Evolutionary conservation across 2,797 vertebrate genomes (phyloP).

Genomic region (Apogon talboti): DNA sequence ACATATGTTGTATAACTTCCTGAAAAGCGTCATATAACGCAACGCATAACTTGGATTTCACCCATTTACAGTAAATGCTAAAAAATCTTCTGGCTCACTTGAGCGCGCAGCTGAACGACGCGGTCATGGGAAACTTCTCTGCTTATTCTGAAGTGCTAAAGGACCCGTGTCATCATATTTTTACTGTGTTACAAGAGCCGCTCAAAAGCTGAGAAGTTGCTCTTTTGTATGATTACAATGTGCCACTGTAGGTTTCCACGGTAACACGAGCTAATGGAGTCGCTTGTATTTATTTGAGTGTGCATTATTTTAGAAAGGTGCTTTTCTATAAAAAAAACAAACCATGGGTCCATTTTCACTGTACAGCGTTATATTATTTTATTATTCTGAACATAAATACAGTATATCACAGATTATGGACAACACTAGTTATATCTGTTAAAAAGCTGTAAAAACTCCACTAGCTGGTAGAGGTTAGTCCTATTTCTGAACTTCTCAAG

Average conservation of each 20-base stretch:
- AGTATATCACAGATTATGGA: conserved; percentile 20
- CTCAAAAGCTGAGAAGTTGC: conserved; percentile 58
- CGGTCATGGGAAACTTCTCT: conserved; percentile 28
- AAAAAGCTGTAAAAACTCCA: conserved; percentile 22
- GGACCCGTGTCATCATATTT: conserved; percentile 55
- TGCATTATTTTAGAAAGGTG: conserved; percentile 52
- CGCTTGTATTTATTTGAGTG: conserved; percentile 49
- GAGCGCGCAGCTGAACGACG: conserved; percentile 44
- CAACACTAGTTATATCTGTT: conserved; percentile 21
- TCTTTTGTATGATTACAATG: conserved; percentile 75
- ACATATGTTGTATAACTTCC: conserved; percentile 49
- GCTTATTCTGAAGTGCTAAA: conserved; percentile 68
- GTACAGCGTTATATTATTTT: conserved; percentile 38
- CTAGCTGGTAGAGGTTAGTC: conserved; percentile 17
- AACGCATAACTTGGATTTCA: conserved; percentile 22
- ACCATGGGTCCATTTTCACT: conserved; percentile 50
- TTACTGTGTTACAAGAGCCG: conserved; percentile 53
- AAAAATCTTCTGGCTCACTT: conserved; percentile 23
- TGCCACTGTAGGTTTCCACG: conserved; percentile 74
- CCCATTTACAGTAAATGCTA: conserved; percentile 12
- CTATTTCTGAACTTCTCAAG: conserved; percentile 28
- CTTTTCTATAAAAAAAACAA: conserved; percentile 63
- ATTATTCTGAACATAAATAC: conserved; percentile 22
- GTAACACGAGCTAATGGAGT: conserved; percentile 54
- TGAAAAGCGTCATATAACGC: conserved; percentile 47